Evolutionary conservation across 2,888 invertebrate species (phyloP).

Genomic region (Anthophora plumipes): DNA sequence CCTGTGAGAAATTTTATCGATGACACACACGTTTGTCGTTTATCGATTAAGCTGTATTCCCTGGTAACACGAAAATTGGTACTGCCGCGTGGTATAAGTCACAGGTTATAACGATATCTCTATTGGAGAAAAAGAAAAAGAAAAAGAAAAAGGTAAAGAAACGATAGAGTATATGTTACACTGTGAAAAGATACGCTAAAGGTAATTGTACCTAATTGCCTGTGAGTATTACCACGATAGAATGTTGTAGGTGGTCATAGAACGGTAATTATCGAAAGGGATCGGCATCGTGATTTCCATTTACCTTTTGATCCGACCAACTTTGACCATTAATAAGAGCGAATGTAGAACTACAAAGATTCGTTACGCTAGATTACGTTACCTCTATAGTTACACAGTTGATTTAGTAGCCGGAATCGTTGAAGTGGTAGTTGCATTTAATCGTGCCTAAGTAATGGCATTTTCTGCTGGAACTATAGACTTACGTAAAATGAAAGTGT

Average conservation of each 20-base stretch:
- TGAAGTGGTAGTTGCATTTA: constrained; percentile 56
- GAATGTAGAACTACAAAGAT: constrained; percentile 50
- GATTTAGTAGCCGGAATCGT: constrained; percentile 62
- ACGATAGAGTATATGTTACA: too few relatives aligned
- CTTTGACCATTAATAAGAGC: constrained; percentile 58
- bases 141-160: too few relatives aligned
- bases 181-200: too few relatives aligned
- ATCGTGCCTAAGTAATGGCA: constrained; percentile 55
- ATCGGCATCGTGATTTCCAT: constrained; percentile 39
- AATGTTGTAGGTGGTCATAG: not conserved
- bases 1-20: not conserved
- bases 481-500: constrained; percentile 44
- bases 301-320: constrained; percentile 42
- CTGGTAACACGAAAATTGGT: not conserved
- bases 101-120: too few relatives aligned
- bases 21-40: not conserved
- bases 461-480: constrained; percentile 42
- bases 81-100: too few relatives aligned
- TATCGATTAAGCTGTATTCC: not conserved
- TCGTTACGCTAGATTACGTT: constrained; percentile 56
- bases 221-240: not conserved
- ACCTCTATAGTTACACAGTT: constrained; percentile 60
- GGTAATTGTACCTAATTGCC: not conserved
- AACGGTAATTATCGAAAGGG: constrained; percentile 41
- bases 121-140: too few relatives aligned